Conservation (phyloP, 30 jellyfish, hydroid and myxozoan genomes). For the Sanderia malayensis region DNA sequence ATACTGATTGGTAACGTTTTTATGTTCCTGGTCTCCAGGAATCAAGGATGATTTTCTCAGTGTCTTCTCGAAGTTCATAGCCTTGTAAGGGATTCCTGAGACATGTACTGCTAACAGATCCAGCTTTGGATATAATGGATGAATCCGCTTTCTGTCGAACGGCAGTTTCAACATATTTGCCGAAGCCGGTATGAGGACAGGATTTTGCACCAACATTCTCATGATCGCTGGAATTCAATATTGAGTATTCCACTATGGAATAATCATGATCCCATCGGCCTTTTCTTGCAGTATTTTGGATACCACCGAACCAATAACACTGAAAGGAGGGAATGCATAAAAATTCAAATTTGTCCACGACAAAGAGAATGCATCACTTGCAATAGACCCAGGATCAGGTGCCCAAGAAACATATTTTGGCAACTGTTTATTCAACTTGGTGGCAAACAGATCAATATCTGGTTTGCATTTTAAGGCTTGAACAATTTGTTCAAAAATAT, state of each 20-base stretch:
- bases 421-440: neutral
- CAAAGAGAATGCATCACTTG: slow-evolving; percentile 25
- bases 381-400: slow-evolving; percentile 25
- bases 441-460: slow-evolving; percentile 1
- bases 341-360: slow-evolving; percentile 12
- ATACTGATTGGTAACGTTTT: no score
- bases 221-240: neutral
- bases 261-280: slow-evolving; percentile 3
- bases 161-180: neutral
- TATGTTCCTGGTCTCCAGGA: no score
- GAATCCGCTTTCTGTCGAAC: neutral
- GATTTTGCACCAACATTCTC: slow-evolving; percentile 8
- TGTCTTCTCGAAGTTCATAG: no score
- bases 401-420: slow-evolving; percentile 11
- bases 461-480: slow-evolving; percentile 2
- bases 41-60: no score
- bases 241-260: neutral
- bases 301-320: slow-evolving; percentile 1
- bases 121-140: slow-evolving; percentile 4
- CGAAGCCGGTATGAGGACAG: slow-evolving; percentile 8
- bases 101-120: slow-evolving; percentile 8
- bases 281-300: neutral
- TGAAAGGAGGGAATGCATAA: slow-evolving; percentile 28
- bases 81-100: slow-evolving; percentile 1
- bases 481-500: neutral